Conservation (phyloP, 2,113 vertebrate species). For the Gymnogyps californianus region DNA sequence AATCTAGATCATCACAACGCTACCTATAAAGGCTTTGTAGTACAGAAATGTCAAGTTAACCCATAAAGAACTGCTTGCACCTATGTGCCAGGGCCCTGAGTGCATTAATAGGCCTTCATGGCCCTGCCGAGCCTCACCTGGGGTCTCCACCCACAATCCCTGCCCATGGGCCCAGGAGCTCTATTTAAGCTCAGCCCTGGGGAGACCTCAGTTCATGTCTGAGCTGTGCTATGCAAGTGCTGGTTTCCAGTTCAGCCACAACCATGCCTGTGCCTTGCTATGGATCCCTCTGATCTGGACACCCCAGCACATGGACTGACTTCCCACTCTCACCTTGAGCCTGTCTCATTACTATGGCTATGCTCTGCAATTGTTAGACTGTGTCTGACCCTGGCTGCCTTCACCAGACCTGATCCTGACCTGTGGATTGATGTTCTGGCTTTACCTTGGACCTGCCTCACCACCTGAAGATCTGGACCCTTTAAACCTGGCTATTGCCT, state of each 20-base stretch:
- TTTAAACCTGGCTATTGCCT: neutral
- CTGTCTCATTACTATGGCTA: neutral
- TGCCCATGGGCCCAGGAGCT: neutral
- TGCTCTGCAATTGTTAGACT: neutral
- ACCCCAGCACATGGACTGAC: accelerated
- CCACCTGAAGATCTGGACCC: neutral
- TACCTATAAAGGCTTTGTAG: neutral
- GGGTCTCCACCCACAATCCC: neutral
- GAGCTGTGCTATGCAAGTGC: neutral
- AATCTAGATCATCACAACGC: neutral
- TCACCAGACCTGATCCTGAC: neutral
- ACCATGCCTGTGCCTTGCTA: neutral
- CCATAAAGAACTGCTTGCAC: neutral
- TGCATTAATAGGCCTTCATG: neutral
- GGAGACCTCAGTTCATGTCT: neutral
- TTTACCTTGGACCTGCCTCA: neutral
- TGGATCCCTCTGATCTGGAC: neutral
- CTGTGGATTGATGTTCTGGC: neutral
- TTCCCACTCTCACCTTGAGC: neutral
- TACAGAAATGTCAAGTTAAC: neutral
- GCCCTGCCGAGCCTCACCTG: neutral
- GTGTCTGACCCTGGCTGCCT: neutral
- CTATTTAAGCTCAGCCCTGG: neutral
- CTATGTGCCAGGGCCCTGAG: neutral
- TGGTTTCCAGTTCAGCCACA: neutral